Percentiles rank a stretch among this genome's conserved stretches.
phyloP scores from a whole-genome alignment of 2,113 vertebrate genomes.

The Sorex fumeus region DNA sequence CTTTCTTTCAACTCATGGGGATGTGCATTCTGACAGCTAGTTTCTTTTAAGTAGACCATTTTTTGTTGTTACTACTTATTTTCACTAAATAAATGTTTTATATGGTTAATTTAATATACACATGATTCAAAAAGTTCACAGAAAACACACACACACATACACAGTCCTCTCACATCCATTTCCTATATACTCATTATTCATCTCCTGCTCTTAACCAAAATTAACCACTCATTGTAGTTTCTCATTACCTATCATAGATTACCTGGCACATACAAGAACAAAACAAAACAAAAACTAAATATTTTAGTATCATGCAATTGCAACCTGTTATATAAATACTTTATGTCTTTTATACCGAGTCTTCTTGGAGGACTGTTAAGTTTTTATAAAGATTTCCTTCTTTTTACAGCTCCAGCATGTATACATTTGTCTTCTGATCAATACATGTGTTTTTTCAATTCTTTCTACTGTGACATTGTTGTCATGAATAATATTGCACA shows the following conservation, averaged over 20 bases:
- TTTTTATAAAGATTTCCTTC: not conserved
- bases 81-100: conserved; percentile 3
- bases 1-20: not conserved
- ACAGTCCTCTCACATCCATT: not conserved
- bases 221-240: not conserved
- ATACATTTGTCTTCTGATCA: conserved; percentile 17
- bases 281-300: too few species aligned
- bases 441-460: not conserved
- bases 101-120: not conserved
- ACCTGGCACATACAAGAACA: not conserved
- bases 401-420: not conserved
- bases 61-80: not conserved
- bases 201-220: not conserved
- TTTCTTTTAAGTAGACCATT: not conserved
- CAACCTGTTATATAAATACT: not conserved
- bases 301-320: not conserved
- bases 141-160: not conserved
- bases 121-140: not conserved
- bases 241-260: not conserved
- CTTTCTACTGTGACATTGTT: not conserved
- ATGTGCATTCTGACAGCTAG: not conserved
- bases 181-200: not conserved
- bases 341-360: conserved; percentile 40
- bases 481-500: not conserved
- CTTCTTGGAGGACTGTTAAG: not conserved